Evolutionary conservation across 2,888 invertebrate species (phyloP), one percentile per base, ranked within the genome.

Genomic region (Clepsis dumicolana): DNA sequence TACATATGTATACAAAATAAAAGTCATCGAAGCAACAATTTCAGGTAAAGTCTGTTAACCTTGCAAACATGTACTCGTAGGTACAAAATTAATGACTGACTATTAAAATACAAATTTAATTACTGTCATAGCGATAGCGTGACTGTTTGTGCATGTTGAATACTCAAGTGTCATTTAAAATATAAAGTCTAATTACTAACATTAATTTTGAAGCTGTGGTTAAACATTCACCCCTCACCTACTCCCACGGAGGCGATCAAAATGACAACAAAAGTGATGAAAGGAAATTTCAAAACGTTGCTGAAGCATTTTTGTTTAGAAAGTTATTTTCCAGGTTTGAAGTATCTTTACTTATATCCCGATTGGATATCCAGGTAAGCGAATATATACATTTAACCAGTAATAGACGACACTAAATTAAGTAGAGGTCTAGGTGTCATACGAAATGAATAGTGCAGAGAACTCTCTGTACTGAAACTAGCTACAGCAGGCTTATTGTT

Each of bases 301-400:
- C 67, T 90, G 0, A 79, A 80, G 50, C 85, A 76, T 32, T 91
- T 84, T 73, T 92, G 92, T 65, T 74, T 88, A 24, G 82, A 90
- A 65, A 81, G 86, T 54, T 84, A 86, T n/a, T 75, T 91, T 35
- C 71, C 87, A 32, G 92, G 92, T 0, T 74, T 92, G 0, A 93
- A 93, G 72, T 92, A 91, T 75, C 90, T 93, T 66, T 93, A 90
- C 73, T 73, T 91, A 27, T 93, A 91, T 74, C 90, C 91, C 1
- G 91, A 91, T 73, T 73, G 72, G 2, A 38, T 90, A 44, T 90
- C 93, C 72, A 88, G 91, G 93, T 91, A 75, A 50, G 77, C 72
- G 25, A 4, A 41, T 12, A 10, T 14, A 12, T 14, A 14, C 35
- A n/a, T n/a, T n/a, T n/a, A n/a, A n/a, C n/a, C n/a, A n/a, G n/a